Base-by-base conservation (phyloP, 2,888 invertebrate genomes). In the Metacarcinus magister region DNA sequence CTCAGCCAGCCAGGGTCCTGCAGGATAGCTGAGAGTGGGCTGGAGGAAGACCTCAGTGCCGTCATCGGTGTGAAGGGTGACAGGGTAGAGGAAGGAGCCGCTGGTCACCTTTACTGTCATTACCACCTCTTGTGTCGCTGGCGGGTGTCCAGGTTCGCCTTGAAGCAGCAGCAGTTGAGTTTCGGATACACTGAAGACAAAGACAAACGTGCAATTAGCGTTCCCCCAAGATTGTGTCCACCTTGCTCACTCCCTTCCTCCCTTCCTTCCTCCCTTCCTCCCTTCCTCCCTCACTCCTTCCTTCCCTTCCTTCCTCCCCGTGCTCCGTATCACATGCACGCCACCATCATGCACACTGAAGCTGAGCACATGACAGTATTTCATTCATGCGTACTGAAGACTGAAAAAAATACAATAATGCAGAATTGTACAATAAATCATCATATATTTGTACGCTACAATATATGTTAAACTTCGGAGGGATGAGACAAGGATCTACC, bases 21-120 rank as follows among this genome's bases (percentile, higher is more conserved):
- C 48, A 19, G 87, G 54, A 10, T 43, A 39, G 19, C 19, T 28
- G 54, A 48, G 39, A 5, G 19, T 54, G 94, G 94, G 54, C 43
- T 90, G 67, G 67, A 95, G 95, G 16, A 54, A 19, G 82, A 94
- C 44, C 28, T 44, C 23, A 28, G 39, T 95, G 32, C 92, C 95
- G 44, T 95, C 94, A 44, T 46, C 90, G 39, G 82, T 46, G 89
- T 32, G 23, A 5, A 89, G 54, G 28, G 48, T 90, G 39, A 82
- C 39, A 39, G 60, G 94, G 48, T 48, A 28, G 67, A 93, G 75
- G 93, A 60, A 39, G 32, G 93, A 93, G 43, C 94, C 94, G 32
- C 60, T n/a, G 46, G 39, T 43, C 23, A 94, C 90, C 87, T 39
- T 39, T 10, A 94, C 94, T 4, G 8, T 48, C 48, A 94, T 48